These are phyloP conservation scores for Procambarus virginalis DNA, from an alignment of 1,140 invertebrate genomes.

Conservation along the genomic window DNA sequence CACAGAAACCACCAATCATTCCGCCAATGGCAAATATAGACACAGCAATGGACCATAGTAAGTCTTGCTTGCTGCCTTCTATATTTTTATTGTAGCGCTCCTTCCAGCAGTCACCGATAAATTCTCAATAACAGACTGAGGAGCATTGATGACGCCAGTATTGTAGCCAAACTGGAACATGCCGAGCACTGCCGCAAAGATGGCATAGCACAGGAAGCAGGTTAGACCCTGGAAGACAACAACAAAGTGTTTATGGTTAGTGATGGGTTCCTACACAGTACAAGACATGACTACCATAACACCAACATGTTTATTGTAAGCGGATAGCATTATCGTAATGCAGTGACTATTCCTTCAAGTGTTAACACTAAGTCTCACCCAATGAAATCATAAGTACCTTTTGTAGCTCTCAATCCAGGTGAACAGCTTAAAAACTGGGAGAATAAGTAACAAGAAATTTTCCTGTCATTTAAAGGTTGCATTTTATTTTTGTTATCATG, in stretches of 20 bases:
- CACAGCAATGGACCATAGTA: slow-evolving; percentile 90
- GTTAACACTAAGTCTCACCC: slow-evolving; percentile 21
- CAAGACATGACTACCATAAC: slow-evolving; percentile 7
- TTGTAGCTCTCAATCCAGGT: slow-evolving; percentile 12
- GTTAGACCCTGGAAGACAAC: slow-evolving; percentile 86
- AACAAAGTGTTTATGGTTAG: not conserved
- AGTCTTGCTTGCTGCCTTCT: slow-evolving; percentile 81
- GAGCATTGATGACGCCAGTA: slow-evolving; percentile 98
- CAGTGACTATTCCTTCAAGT: slow-evolving; percentile 5
- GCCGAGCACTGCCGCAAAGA: slow-evolving; percentile 93
- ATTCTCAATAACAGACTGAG: slow-evolving; percentile 87
- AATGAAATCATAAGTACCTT: slow-evolving; percentile 13
- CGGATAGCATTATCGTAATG: not conserved
- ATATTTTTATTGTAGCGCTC: slow-evolving; percentile 77
- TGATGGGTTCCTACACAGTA: not conserved
- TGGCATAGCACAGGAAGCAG: slow-evolving; percentile 92
- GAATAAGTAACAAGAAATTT: slow-evolving; percentile 8
- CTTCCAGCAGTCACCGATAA: slow-evolving; percentile 93
- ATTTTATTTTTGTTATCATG: slow-evolving; percentile 13
- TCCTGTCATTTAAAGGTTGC: slow-evolving; percentile 19
- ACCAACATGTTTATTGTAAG: not conserved
- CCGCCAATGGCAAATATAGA: slow-evolving; percentile 96
- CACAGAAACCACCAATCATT: slow-evolving; percentile 94
- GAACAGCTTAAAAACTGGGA: not conserved
- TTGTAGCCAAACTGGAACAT: slow-evolving; percentile 99